Conservation (phyloP, 2,113 vertebrate species). For the Fulmarus glacialis region DNA sequence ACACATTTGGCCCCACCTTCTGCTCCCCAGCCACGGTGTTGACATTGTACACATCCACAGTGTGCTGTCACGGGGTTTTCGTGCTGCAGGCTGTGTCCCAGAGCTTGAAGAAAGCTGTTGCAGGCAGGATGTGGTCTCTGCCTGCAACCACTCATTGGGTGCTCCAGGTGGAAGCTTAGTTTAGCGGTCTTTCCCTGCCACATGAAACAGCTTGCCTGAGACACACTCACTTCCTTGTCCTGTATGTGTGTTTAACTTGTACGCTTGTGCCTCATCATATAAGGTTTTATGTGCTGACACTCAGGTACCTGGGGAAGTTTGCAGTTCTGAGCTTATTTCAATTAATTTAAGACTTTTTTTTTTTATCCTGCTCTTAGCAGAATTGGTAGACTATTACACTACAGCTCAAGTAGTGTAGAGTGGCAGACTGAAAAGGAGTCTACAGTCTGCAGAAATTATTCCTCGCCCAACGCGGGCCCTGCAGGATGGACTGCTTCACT, state of each 20-base stretch:
- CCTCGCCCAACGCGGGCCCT: neutral
- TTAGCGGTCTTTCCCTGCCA: neutral
- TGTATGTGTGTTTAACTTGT: neutral
- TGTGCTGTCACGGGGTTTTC: neutral
- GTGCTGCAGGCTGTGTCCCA: neutral
- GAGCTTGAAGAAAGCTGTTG: neutral
- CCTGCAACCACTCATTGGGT: neutral
- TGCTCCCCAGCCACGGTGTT: neutral
- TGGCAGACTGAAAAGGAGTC: neutral
- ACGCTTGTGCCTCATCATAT: neutral
- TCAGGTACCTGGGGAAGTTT: neutral
- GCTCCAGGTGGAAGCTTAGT: neutral
- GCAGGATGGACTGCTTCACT: neutral
- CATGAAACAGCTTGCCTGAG: neutral
- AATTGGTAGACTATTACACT: neutral
- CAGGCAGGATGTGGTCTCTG: neutral
- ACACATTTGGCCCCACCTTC: neutral
- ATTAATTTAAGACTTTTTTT: neutral
- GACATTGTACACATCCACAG: neutral
- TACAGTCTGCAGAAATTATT: neutral
- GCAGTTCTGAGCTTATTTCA: neutral
- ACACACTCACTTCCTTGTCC: neutral
- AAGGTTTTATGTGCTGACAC: neutral
- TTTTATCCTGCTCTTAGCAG: neutral
- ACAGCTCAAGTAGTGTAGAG: neutral